Evolutionary conservation across 2,797 vertebrate species (phyloP), one percentile per base, ranked within the genome.

Genomic region (Chaenodraco wilsoni): DNA sequence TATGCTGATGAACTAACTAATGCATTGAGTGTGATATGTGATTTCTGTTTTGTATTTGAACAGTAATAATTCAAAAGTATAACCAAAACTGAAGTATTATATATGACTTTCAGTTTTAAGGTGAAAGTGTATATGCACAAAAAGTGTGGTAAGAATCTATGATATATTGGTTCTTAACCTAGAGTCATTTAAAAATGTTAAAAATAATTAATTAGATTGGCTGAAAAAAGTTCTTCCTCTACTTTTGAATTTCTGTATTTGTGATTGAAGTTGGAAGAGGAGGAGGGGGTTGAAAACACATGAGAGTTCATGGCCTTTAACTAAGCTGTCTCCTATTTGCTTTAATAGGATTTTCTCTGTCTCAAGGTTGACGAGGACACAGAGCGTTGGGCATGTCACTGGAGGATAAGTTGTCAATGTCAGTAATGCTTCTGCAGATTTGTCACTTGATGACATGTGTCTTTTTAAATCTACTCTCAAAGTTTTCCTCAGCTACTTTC

Each of bases 291-390:
- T 55, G 45, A 77, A 78, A 74, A 76, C 76, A 85, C 84, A 78
- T 54, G 59, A 84, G 65, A 63, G 74, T 76, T 76, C 70, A 70
- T 19, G 62, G 67, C 48, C 72, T 64, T 72, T 44, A 27, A 49
- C 59, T 75, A 66, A 82, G 77, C 61, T 73, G 70, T 62, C 52
- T 79, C 72, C 52, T 40, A 19, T 31, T 76, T 60, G 64, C 45
- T 79, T 78, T 84, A 76, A 82, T 81, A 56, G 52, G 81, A 85
- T 88, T 85, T 82, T 82, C 80, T 86, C 57, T 78, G 50, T 68
- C 55, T 74, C 57, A 62, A 79, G 63, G 69, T 72, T 51, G 21
- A 54, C 23, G 57, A 82, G 72, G 73, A 83, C 69, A 83, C 72
- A 50, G 41, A 84, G 49, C 54, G 21, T 63, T 44, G 60, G 45